Percentiles rank a stretch among this genome's conserved stretches.
phyloP scores from a whole-genome alignment of 2,113 vertebrate genomes.

The Phycodurus eques region DNA sequence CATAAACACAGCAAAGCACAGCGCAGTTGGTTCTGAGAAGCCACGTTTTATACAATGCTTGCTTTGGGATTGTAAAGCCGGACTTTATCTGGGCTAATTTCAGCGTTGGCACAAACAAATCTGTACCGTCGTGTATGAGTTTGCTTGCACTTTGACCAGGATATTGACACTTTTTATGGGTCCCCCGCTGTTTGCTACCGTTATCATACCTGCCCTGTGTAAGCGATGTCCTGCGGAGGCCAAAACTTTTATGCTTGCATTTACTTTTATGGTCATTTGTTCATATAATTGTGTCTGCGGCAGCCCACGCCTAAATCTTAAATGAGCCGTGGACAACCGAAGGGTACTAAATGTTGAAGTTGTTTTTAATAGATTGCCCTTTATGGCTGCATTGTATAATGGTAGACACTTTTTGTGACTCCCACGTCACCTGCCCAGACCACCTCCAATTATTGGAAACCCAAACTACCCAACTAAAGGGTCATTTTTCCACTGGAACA shows the following conservation, averaged over 20 bases:
- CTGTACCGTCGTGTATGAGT: background rate
- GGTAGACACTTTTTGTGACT: background rate
- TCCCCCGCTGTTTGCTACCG: background rate
- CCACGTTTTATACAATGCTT: background rate
- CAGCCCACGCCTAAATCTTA: conserved; percentile 46
- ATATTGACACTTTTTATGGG: background rate
- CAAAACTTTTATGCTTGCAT: conserved; percentile 15
- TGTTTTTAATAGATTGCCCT: background rate
- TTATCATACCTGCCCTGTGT: background rate
- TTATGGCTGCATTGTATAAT: background rate
- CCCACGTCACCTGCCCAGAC: background rate
- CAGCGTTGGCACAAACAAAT: background rate
- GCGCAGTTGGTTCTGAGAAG: background rate
- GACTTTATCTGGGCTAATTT: background rate
- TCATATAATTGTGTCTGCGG: conserved; percentile 54
- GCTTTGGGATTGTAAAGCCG: background rate
- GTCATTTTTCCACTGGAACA: background rate
- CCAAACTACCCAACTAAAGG: background rate
- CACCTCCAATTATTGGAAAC: background rate
- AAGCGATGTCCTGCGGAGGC: background rate
- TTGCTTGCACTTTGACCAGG: background rate
- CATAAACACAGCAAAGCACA: background rate
- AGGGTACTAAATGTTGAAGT: background rate
- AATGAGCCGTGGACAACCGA: conserved; percentile 17
- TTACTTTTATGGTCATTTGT: conserved; percentile 55